Evolutionary conservation across 1,140 invertebrate species (phyloP), one percentile per base, ranked within the genome.

Genomic region (Drosophila azteca): DNA sequence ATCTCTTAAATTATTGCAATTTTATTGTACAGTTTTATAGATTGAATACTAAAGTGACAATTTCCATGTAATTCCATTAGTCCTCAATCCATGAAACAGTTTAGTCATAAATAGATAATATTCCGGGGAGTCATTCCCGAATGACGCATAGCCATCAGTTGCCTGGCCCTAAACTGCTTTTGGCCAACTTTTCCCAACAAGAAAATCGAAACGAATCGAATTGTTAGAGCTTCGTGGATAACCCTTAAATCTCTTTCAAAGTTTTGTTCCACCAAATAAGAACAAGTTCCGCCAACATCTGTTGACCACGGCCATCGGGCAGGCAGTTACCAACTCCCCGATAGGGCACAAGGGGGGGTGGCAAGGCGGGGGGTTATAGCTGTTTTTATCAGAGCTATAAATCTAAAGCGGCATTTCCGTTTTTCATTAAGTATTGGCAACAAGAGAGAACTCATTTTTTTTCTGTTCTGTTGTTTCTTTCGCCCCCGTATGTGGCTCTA

Each of bases 391-490:
- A 81, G 24, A 70, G 63, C 77, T 53, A 85, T 85, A 87, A 85
- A 85, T 87, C 77, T 77, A 77, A 81, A 64, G 70, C 69, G 81
- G 68, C 73, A 77, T 85, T 85, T 85, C 82, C 81, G 81, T 81
- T 85, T 87, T 87, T 77, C 81, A 85, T 87, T 85, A 81, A 81
- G 79, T 85, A 85, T 85, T 85, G 65, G 59, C 74, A 68, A 70
- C 66, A 81, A 39, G 35, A 39, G 31, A 11, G 53, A 74, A 81
- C 48, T 53, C 44, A 44, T 59, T 55, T n/a, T 39, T 46, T 44
- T 39, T 46, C 41, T 20, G 17, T 20, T 20, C 17, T 20, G 17
- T 20, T 20, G 17, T 46, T 49, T 46, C 7, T 20, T 29, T 35
- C 22, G 26, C 22, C 51, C 46, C 20, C 44, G 31, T 39, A 39